phyloP scores from a whole-genome alignment of 2,888 invertebrate species.

The Pyrochroa serraticornis region DNA sequence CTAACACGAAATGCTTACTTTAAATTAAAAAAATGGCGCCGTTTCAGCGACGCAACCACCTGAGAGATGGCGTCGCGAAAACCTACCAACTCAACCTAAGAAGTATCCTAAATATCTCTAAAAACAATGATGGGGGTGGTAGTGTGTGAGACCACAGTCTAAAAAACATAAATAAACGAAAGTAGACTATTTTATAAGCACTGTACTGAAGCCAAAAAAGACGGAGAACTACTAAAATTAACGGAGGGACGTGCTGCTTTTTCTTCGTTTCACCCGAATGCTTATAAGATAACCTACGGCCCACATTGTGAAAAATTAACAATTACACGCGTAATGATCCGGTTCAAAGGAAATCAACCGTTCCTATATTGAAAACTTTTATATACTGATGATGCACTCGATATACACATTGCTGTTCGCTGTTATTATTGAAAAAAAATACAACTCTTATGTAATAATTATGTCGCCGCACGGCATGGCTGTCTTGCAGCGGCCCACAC shows the following conservation, averaged over 20 bases:
- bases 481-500: conserved; percentile 57
- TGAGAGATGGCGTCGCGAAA: conserved; percentile 20
- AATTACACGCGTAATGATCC: conserved; percentile 22
- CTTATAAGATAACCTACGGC: conserved; percentile 49
- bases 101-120: conserved; percentile 49
- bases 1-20: conserved; percentile 64
- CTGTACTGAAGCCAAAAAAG: conserved; percentile 20
- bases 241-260: conserved; percentile 25
- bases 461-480: conserved; percentile 56
- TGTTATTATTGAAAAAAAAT: conserved; percentile 57
- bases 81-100: conserved; percentile 41
- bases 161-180: conserved; percentile 43
- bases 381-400: conserved; percentile 52
- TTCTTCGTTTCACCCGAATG: conserved; percentile 31
- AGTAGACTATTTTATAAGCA: conserved; percentile 46
- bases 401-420: conserved; percentile 58
- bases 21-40: conserved; percentile 26
- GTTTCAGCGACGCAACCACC: conserved; percentile 16
- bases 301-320: conserved; percentile 36
- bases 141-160: conserved; percentile 53
- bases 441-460: conserved; percentile 52
- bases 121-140: conserved; percentile 44
- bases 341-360: conserved; percentile 40
- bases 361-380: conserved; percentile 44
- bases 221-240: conserved; percentile 15